phyloP scores from a whole-genome alignment of 2,113 vertebrate genomes.

The Pseudorhombus dupliciocellatus region DNA sequence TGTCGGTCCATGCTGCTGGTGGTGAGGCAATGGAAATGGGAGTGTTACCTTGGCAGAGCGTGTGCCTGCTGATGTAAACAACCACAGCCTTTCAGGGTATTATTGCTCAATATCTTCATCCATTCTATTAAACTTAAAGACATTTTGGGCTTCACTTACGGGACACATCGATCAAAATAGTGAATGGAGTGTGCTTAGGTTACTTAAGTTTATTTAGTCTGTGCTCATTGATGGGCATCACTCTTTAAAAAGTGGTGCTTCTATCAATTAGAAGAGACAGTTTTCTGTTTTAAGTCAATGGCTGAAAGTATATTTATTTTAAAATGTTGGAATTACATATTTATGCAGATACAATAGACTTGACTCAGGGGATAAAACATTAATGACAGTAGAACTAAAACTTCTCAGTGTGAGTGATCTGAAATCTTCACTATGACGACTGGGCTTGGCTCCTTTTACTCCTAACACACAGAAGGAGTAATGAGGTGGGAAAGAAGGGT shows the following conservation, averaged over 20 bases:
- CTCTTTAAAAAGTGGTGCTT: constrained; percentile 4
- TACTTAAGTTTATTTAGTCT: constrained; percentile 21
- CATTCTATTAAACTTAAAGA: too few species aligned
- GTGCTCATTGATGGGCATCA: constrained; percentile 20
- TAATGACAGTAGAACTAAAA: not conserved
- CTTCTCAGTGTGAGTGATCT: constrained; percentile 16
- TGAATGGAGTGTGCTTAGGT: not conserved
- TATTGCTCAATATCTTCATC: too few species aligned
- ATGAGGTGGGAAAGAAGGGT: constrained; percentile 28
- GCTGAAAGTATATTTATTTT: not conserved
- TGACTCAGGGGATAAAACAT: not conserved
- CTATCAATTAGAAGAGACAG: constrained; percentile 17
- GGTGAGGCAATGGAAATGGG: too few species aligned
- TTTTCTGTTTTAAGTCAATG: constrained; percentile 17
- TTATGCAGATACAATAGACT: not conserved
- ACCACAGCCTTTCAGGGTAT: too few species aligned
- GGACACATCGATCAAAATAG: too few species aligned
- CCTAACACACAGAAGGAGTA: constrained; percentile 17
- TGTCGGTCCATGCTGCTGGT: too few species aligned
- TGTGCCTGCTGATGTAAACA: too few species aligned
- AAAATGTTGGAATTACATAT: not conserved
- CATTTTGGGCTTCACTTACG: too few species aligned
- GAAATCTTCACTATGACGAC: constrained; percentile 9
- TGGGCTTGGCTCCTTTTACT: not conserved
- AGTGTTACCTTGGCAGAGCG: too few species aligned